Base-by-base conservation (phyloP, 2,113 vertebrate species). In the Hippocampus mohnikei region DNA sequence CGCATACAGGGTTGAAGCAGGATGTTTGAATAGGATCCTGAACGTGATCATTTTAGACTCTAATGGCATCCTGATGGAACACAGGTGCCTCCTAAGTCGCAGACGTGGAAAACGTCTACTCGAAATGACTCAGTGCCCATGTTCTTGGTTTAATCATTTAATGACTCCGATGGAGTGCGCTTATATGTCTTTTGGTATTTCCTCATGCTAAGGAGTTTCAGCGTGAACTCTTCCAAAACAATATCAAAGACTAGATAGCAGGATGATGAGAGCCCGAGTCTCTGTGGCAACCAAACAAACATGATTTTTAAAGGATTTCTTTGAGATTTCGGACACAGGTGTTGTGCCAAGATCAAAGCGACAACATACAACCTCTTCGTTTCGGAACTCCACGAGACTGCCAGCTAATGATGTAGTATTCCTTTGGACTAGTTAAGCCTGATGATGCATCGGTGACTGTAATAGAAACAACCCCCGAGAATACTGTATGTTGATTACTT, bases 271-370 rank as follows among this genome's bases (percentile, higher is more conserved):
- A 87, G 84, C 81, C 75, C 72, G 80, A 74, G 77, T 80, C 78
- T 85, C 78, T 60, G 82, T 66, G 69, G 83, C 81, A 77, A 72
- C 86, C 84, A 88, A 73, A 87, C 87, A 88, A 91, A 87, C 79
- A 77, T 65, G 75, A 85, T 87, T 89, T 90, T 90, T 90, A 90
- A 91, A 88, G 86, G 88, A 86, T 90, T 91, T 91, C 90, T 82
- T 74, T 82, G 77, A 91, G 87, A 87, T 87, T 75, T 87, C 55
- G 78, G 81, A 90, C 89, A 86, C 90, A 92, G 90, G 90, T 93
- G 91, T 79, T 85, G 73, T 52, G 63, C 70, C 5, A 59, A 88
- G 88, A 91, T 91, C 89, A 93, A 91, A 92, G 88, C 71, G 42
- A 64, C 68, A 27, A 37, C 80, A 78, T 80, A 81, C n/a, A 82